A percentile compares a stretch with the other conserved stretches of the same genome.
Evolutionary conservation across 2,113 vertebrate species (phyloP).

Genomic region (Phrynocephalus versicolor): DNA sequence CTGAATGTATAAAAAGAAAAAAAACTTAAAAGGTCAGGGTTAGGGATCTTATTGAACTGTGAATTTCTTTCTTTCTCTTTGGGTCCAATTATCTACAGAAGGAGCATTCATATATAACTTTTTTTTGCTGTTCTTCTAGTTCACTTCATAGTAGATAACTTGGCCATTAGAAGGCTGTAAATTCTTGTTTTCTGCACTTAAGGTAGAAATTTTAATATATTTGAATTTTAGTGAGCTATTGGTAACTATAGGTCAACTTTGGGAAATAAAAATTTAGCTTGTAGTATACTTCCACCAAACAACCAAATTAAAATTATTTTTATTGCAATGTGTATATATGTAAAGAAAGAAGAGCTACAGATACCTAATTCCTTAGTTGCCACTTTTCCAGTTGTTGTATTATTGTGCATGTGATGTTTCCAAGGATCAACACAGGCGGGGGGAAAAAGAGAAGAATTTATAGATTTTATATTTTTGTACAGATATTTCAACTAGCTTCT

Average conservation of each 20-base stretch:
- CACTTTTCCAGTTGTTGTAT: constrained; percentile 90
- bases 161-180: constrained; percentile 78
- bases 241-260: constrained; percentile 80
- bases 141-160: constrained; percentile 87
- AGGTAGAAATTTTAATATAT: constrained; percentile 85
- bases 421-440: constrained; percentile 85
- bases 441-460: constrained; percentile 74
- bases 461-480: constrained; percentile 92
- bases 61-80: constrained; percentile 92
- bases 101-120: constrained; percentile 89
- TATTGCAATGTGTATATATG: constrained; percentile 85
- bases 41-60: constrained; percentile 99
- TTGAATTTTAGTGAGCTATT: constrained; percentile 84
- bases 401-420: constrained; percentile 94
- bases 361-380: constrained; percentile 90
- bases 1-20: constrained; percentile 96
- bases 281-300: constrained; percentile 86
- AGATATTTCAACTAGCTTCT: constrained; percentile 85
- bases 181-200: constrained; percentile 79
- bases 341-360: constrained; percentile 78
- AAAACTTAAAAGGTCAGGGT: constrained; percentile 85
- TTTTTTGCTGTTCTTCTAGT: constrained; percentile 82
- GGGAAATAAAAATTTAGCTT: constrained; percentile 78
- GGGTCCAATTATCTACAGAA: constrained; percentile 99
- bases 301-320: constrained; percentile 94